phyloP scores from a whole-genome alignment of 2,113 vertebrate genomes.

The Equus przewalskii region DNA sequence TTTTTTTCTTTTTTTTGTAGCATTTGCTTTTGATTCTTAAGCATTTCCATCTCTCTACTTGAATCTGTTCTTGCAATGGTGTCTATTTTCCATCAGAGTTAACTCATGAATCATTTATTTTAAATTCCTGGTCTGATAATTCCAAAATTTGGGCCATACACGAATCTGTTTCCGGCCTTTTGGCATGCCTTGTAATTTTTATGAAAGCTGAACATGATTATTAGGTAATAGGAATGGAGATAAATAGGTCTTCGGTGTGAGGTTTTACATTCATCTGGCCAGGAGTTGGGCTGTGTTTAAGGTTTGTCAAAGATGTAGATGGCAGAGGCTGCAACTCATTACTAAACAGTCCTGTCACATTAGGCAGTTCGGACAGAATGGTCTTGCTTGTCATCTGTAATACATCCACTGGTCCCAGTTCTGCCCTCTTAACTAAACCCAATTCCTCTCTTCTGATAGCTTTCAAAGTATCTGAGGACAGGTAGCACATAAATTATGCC shows the following conservation, averaged over 20 bases:
- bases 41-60: neutral
- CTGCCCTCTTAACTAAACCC: neutral
- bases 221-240: neutral
- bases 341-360: neutral
- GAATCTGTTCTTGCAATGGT: neutral
- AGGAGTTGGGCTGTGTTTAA: neutral
- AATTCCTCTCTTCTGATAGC: neutral
- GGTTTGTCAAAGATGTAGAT: neutral
- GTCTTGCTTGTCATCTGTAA: neutral
- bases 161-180: constrained; percentile 12
- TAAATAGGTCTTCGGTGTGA: neutral
- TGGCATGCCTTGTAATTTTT: neutral
- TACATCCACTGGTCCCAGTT: neutral
- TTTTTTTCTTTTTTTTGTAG: neutral
- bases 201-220: neutral
- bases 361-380: neutral
- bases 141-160: neutral
- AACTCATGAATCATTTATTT: neutral
- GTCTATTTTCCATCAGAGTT: neutral
- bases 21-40: neutral
- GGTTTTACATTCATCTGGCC: neutral
- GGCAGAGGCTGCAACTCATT: neutral
- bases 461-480: neutral
- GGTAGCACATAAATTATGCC: neutral
- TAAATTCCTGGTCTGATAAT: neutral